A percentile compares a stretch with the other conserved stretches of the same genome.
Conservation (phyloP, 2,797 vertebrate species). For the Peromyscus aztecus region DNA sequence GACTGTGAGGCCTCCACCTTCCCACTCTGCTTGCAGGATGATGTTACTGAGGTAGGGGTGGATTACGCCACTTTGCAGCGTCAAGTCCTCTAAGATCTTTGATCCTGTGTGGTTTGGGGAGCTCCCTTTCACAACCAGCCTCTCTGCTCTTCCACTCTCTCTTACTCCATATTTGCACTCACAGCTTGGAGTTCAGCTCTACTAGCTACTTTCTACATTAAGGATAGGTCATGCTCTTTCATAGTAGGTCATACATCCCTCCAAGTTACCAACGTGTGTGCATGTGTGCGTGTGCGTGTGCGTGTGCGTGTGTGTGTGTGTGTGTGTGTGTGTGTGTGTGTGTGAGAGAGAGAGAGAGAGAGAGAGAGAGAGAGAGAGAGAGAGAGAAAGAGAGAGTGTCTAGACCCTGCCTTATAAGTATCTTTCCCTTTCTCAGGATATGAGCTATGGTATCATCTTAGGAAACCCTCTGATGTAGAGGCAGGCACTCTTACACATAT, state of each 20-base stretch:
- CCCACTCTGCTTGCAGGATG: background rate
- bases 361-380: background rate
- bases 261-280: fast-evolving
- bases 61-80: background rate
- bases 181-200: background rate
- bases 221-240: background rate
- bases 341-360: background rate
- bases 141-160: background rate
- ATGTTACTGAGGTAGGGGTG: background rate
- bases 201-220: background rate
- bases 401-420: background rate
- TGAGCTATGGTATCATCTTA: background rate
- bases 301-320: no score
- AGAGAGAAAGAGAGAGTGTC: background rate
- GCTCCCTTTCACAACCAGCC: background rate
- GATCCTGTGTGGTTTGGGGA: background rate
- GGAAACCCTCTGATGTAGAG: background rate
- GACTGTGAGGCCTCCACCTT: background rate
- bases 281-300: background rate
- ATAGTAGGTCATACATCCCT: background rate
- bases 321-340: no score
- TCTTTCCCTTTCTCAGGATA: background rate
- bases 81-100: background rate
- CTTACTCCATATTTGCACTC: background rate
- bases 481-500: background rate